phyloP scores from a whole-genome alignment of 2,797 vertebrate genomes.

The Lacerta viridis region DNA sequence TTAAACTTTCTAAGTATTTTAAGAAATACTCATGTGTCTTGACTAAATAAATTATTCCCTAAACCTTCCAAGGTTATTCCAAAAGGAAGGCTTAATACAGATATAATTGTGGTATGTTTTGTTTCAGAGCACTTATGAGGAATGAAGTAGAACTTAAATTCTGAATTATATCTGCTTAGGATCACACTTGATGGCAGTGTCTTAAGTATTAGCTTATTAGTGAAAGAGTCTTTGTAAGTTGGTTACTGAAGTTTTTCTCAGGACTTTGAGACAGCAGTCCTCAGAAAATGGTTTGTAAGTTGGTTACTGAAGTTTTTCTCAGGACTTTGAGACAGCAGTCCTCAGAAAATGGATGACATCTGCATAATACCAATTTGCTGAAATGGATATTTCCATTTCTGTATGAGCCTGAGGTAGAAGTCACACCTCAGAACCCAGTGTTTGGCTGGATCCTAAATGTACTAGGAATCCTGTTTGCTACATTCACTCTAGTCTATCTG shows the following conservation, averaged over 20 bases:
- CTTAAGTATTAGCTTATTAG: conserved; percentile 18
- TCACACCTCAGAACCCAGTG: not conserved
- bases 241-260: not conserved
- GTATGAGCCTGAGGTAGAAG: not conserved
- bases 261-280: not conserved
- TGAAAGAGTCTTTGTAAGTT: not conserved
- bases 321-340: not conserved
- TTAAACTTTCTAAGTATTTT: not conserved
- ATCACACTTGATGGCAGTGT: not conserved
- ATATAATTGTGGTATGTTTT: not conserved
- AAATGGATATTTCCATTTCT: conserved; percentile 6
- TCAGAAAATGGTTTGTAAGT: not conserved
- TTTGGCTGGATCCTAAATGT: not conserved
- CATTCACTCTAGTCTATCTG: not conserved
- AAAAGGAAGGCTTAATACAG: not conserved
- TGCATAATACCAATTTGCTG: not conserved
- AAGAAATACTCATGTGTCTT: not conserved
- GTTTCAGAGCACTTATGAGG: not conserved
- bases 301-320: not conserved
- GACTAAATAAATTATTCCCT: not conserved
- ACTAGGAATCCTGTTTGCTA: not conserved
- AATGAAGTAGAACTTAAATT: not conserved
- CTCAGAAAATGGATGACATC: not conserved
- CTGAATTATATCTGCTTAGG: not conserved
- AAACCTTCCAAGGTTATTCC: not conserved